These are phyloP conservation scores for Thelaira solivaga DNA, from an alignment of 2,888 invertebrate genomes.

Conservation along the genomic window DNA sequence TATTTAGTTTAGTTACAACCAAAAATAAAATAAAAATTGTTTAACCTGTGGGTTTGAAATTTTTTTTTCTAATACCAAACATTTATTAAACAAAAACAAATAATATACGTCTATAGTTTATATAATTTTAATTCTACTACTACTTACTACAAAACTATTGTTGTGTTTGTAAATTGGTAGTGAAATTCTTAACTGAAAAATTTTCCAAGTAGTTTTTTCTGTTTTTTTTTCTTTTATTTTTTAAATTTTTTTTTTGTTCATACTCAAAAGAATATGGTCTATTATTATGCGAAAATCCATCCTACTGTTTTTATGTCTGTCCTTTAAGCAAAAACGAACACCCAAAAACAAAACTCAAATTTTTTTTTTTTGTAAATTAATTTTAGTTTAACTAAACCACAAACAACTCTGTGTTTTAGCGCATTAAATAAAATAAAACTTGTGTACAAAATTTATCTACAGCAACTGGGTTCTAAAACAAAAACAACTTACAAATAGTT, in stretches of 20 bases:
- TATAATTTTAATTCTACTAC: slow-evolving; percentile 40
- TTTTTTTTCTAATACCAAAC: slow-evolving; percentile 31
- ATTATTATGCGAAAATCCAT: slow-evolving; percentile 22
- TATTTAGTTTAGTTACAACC: slow-evolving; percentile 52
- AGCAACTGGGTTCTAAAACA: slow-evolving; percentile 45
- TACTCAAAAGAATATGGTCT: slow-evolving; percentile 27
- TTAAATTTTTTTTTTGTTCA: background rate
- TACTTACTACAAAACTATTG: slow-evolving; percentile 59
- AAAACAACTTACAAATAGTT: slow-evolving; percentile 47
- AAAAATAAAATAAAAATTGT: no score
- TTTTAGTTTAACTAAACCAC: slow-evolving; percentile 29
- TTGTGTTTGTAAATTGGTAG: slow-evolving; percentile 62
- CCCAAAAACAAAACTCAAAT: slow-evolving; percentile 11
- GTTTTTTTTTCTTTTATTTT: background rate
- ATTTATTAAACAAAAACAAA: slow-evolving; percentile 8
- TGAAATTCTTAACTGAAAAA: slow-evolving; percentile 45
- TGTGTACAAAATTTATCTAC: slow-evolving; percentile 41
- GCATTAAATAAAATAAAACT: slow-evolving; percentile 20
- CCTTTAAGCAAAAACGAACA: slow-evolving; percentile 24
- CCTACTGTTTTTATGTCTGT: slow-evolving; percentile 60
- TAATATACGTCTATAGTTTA: no score
- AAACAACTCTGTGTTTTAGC: slow-evolving; percentile 46
- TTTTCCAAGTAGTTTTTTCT: slow-evolving; percentile 48
- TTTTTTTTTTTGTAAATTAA: slow-evolving; percentile 47
- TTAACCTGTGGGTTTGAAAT: slow-evolving; percentile 52